A percentile compares a stretch with the other conserved stretches of the same genome.
Evolutionary conservation across 2,113 vertebrate genomes (phyloP).

Genomic region (Heteronetta atricapilla): DNA sequence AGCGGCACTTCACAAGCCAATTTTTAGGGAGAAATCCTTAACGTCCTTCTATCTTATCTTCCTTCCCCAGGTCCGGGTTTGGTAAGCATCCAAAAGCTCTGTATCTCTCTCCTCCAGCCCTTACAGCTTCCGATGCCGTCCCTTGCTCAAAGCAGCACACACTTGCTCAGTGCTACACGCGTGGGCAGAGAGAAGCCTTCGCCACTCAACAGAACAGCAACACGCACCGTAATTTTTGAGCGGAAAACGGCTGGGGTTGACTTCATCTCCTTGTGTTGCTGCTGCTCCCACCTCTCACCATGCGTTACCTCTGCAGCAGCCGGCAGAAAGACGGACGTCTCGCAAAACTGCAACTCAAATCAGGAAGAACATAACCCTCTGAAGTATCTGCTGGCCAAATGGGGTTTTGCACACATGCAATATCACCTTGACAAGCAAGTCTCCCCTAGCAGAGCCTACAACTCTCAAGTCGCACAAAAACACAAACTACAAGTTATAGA

Average conservation of each 20-base stretch:
- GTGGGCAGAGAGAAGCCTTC: not conserved
- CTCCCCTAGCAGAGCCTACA: not conserved
- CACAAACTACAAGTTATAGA: not conserved
- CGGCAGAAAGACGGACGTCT: not conserved
- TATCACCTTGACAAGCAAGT: not conserved
- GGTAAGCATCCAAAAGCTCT: not conserved
- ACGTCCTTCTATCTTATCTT: not conserved
- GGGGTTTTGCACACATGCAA: not conserved
- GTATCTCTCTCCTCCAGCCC: not conserved
- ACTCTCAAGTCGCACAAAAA: not conserved
- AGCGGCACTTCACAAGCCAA: not conserved
- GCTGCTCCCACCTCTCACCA: not conserved
- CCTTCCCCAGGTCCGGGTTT: not conserved
- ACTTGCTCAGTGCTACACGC: rapidly evolving
- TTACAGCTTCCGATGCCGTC: not conserved
- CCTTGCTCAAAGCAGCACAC: not conserved
- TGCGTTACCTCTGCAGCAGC: not conserved
- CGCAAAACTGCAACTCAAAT: not conserved
- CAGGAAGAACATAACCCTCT: not conserved
- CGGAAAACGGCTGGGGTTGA: not conserved
- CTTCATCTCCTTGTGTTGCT: not conserved
- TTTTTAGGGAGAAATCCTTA: not conserved
- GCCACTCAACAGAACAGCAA: not conserved
- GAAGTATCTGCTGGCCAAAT: not conserved
- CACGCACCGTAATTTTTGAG: not conserved